Evolutionary conservation across 1,140 invertebrate genomes (phyloP).

Genomic region (Zaprionus ornatus): DNA sequence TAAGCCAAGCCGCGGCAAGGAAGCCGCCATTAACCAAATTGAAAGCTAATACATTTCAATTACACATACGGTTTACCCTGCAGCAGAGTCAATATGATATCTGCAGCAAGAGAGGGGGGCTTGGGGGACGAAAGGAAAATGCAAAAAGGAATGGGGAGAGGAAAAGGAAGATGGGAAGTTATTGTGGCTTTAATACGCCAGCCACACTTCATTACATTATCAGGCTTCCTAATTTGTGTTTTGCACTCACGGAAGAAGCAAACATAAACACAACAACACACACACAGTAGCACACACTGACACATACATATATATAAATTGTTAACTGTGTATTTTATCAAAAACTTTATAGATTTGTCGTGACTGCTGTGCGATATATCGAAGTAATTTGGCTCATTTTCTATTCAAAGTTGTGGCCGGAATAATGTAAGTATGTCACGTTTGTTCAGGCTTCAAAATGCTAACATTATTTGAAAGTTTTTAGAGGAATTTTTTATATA

Average conservation of each 20-base stretch:
- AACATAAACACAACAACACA: background rate
- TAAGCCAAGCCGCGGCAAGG: background rate
- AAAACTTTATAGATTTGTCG: background rate
- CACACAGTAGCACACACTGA: background rate
- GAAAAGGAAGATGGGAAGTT: background rate
- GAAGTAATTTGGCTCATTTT: no score
- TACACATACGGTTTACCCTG: background rate
- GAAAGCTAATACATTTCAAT: conserved; percentile 13
- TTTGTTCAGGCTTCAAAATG: no score
- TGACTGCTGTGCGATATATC: no score
- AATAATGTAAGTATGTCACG: no score
- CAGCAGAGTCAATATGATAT: conserved; percentile 8
- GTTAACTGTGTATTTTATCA: background rate
- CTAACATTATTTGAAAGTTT: no score
- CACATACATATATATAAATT: background rate
- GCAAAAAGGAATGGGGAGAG: conserved; percentile 2
- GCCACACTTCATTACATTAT: conserved; percentile 45
- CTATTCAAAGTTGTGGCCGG: no score
- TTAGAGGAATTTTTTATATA: no score
- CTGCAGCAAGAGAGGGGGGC: background rate
- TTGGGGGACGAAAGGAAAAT: background rate
- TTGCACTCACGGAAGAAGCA: background rate
- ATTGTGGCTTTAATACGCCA: conserved; percentile 32
- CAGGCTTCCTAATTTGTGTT: conserved; percentile 11
- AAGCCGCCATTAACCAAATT: conserved; percentile 35